Percentiles rank a stretch among this genome's conserved stretches.
Evolutionary conservation across 2,888 invertebrate species (phyloP).

Genomic region (Neoscelio sp.): DNA sequence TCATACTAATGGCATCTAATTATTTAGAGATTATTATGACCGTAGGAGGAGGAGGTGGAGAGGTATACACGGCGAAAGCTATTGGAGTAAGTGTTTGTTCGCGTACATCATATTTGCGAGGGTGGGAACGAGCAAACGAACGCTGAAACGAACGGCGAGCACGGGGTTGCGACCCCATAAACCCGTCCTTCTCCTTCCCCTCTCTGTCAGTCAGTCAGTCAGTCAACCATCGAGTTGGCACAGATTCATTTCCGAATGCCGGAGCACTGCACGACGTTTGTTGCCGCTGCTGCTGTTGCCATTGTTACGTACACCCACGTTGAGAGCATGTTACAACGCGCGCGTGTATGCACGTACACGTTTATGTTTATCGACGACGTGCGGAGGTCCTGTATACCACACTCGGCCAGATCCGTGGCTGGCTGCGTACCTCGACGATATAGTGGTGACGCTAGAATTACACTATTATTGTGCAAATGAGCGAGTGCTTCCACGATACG

Average conservation of each 20-base stretch:
- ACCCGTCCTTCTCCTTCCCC: slow-evolving; percentile 56
- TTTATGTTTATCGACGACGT: slow-evolving; percentile 60
- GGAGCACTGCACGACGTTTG: slow-evolving; percentile 38
- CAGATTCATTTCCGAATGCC: slow-evolving; percentile 68
- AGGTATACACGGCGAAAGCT: slow-evolving; percentile 54
- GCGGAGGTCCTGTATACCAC: slow-evolving; percentile 39
- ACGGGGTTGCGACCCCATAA: slow-evolving; percentile 63
- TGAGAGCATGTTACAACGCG: slow-evolving; percentile 12
- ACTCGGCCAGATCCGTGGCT: slow-evolving; percentile 46
- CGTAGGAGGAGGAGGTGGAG: neutral
- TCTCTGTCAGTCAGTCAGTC: slow-evolving; percentile 51
- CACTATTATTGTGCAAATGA: slow-evolving; percentile 81
- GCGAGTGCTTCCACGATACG: slow-evolving; percentile 75
- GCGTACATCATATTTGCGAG: slow-evolving; percentile 63
- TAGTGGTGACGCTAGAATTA: slow-evolving; percentile 74
- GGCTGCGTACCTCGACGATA: slow-evolving; percentile 53
- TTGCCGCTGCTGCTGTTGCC: slow-evolving; percentile 48
- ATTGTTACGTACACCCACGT: slow-evolving; percentile 52
- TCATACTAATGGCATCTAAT: too few relatives aligned
- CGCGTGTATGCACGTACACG: slow-evolving; percentile 43
- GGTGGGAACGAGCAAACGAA: slow-evolving; percentile 55
- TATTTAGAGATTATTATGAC: slow-evolving; percentile 48
- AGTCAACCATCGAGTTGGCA: slow-evolving; percentile 62
- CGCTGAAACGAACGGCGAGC: too few relatives aligned
- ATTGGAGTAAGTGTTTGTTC: slow-evolving; percentile 62